phyloP scores from a whole-genome alignment of 2,797 vertebrate genomes.

The Bradypodion ventrale region DNA sequence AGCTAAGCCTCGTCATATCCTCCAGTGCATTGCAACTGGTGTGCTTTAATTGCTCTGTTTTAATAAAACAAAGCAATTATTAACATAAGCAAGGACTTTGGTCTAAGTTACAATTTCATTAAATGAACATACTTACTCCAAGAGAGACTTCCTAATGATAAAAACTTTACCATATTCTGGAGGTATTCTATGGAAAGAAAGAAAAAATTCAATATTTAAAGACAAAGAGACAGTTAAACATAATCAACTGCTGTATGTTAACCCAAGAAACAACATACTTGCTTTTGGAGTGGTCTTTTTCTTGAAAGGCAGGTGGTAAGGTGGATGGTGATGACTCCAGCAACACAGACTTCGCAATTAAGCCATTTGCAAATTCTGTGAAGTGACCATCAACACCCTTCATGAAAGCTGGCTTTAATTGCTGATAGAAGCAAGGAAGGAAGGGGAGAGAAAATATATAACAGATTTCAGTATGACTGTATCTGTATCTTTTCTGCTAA shows the following conservation, averaged over 20 bases:
- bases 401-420: conserved; percentile 88
- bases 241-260: conserved; percentile 16
- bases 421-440: conserved; percentile 67
- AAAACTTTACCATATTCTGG: conserved; percentile 90
- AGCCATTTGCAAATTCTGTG: conserved; percentile 88
- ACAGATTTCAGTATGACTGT: background rate
- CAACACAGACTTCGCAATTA: conserved; percentile 86
- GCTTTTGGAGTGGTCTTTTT: conserved; percentile 84
- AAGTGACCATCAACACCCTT: conserved; percentile 90
- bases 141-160: conserved; percentile 85
- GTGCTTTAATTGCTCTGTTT: background rate
- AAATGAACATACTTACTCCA: conserved; percentile 86
- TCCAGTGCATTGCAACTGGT: background rate
- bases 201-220: conserved; percentile 34
- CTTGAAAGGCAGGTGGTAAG: conserved; percentile 77
- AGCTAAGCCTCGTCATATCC: background rate
- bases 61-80: background rate
- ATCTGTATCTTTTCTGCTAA: background rate
- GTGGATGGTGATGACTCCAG: conserved; percentile 79
- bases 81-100: background rate
- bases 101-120: conserved; percentile 25
- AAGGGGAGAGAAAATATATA: background rate
- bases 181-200: conserved; percentile 75
- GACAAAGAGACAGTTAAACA: conserved; percentile 15
- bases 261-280: conserved; percentile 69